These are phyloP conservation scores for Anoplophora glabripennis DNA, from an alignment of 1,140 invertebrate species.

Conservation along the genomic window DNA sequence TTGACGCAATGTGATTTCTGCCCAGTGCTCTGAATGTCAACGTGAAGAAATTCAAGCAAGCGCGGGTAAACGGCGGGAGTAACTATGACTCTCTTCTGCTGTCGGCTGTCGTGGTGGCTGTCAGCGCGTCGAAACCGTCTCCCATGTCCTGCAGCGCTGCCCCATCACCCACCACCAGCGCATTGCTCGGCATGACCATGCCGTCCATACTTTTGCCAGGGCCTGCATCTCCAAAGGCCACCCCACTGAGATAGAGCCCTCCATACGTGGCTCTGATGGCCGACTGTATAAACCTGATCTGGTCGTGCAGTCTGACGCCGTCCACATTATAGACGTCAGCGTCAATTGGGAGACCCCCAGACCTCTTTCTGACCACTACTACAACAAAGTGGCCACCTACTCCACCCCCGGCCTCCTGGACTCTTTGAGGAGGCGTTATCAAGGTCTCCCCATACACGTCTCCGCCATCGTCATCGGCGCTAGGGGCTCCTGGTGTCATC, in stretches of 20 bases:
- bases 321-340: background rate
- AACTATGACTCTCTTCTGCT: too few species aligned
- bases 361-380: too few species aligned
- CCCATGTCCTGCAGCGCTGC: conserved; percentile 28
- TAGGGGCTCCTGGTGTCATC: too few species aligned
- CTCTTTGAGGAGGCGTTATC: too few species aligned
- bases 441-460: too few species aligned
- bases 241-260: conserved; percentile 14
- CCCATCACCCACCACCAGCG: conserved; percentile 16
- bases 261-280: conserved; percentile 9
- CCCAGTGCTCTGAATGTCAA: too few species aligned
- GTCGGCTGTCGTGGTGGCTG: conserved; percentile 20
- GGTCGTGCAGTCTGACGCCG: background rate
- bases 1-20: too few species aligned
- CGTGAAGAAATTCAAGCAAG: too few species aligned
- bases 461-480: too few species aligned
- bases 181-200: conserved; percentile 21
- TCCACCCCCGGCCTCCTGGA: too few species aligned
- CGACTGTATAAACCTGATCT: conserved; percentile 24
- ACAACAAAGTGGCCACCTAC: too few species aligned
- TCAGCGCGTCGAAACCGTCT: conserved; percentile 15
- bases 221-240: conserved; percentile 1
- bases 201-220: conserved; percentile 2
- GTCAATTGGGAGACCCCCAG: background rate
- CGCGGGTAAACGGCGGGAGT: too few species aligned